Base-by-base conservation (phyloP, 2,797 vertebrate genomes). In the Amphiprion clarkii region DNA sequence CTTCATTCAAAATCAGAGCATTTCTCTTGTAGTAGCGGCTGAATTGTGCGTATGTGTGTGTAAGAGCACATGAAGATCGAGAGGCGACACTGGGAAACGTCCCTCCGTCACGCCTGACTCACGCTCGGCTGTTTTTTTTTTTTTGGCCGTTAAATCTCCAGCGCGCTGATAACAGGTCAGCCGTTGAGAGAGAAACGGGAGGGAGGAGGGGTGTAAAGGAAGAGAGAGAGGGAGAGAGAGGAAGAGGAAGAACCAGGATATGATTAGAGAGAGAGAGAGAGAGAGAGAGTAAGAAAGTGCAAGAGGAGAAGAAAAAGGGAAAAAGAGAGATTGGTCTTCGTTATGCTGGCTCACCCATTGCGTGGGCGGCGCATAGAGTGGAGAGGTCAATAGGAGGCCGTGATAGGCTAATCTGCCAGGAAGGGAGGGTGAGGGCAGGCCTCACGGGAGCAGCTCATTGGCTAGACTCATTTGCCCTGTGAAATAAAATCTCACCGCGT, bases 391-490 rank as follows among this genome's bases (percentile, higher is more conserved):
- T 85, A 85, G 87, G 82, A 90, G 87, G 83, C 87, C 71, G 85
- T 91, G 91, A 93, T 92, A 90, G 93, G 92, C 92, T 90, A 92
- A 93, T 93, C 90, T 91, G 85, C 87, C 84, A 88, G 88, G 87
- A 90, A 89, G 88, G 89, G 90, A 87, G 88, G 89, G 89, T 86
- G 79, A 88, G 82, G 79, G 87, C 88, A 84, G 74, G 83, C 85
- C 93, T 87, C 88, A 14, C 4, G 89, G 87, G 90, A 90, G 84
- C 85, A 79, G 82, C 88, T 91, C 85, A 92, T 92, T 91, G 91
- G 89, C 87, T 90, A 76, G 70, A 83, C 82, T 87, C 72, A 83
- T 90, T 90, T 85, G 88, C 86, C 84, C 89, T 81, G 69, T 82
- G 85, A 91, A 92, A 91, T 88, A 84, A 92, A 90, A 91, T 87